Conservation (phyloP, 1,140 invertebrate species). For the Drosophila biarmipes region DNA sequence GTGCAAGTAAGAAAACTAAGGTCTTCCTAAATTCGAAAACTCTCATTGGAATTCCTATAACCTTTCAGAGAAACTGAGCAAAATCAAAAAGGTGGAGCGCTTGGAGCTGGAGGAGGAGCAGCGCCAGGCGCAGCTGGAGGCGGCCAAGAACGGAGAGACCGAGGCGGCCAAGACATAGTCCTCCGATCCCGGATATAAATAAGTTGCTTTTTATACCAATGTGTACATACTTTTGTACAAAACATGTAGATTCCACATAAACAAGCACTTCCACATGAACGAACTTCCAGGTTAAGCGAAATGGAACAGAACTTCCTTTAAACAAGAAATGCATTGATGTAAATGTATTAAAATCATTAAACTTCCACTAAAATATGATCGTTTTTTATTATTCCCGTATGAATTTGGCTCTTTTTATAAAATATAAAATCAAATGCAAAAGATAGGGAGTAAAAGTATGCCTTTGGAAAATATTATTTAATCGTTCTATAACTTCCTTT, state of each 20-base stretch:
- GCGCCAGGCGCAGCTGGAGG: constrained; percentile 71
- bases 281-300: constrained; percentile 60
- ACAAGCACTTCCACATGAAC: constrained; percentile 64
- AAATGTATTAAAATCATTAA: constrained; percentile 58
- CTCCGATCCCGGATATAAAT: constrained; percentile 19
- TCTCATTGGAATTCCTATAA: background rate
- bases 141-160: constrained; percentile 39
- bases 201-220: constrained; percentile 51
- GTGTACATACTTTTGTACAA: constrained; percentile 51
- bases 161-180: constrained; percentile 67
- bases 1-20: constrained; percentile 87
- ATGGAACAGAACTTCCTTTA: constrained; percentile 41
- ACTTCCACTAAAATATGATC: constrained; percentile 44
- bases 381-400: background rate
- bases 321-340: constrained; percentile 27
- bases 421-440: too few relatives aligned
- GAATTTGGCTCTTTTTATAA: too few relatives aligned
- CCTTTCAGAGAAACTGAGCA: constrained; percentile 72
- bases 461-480: too few relatives aligned
- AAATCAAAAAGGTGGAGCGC: constrained; percentile 83
- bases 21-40: too few relatives aligned
- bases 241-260: constrained; percentile 54
- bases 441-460: too few relatives aligned
- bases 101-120: constrained; percentile 81
- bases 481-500: too few relatives aligned